Conservation (phyloP, 2,797 vertebrate genomes). For the Antennarius maculatus region DNA sequence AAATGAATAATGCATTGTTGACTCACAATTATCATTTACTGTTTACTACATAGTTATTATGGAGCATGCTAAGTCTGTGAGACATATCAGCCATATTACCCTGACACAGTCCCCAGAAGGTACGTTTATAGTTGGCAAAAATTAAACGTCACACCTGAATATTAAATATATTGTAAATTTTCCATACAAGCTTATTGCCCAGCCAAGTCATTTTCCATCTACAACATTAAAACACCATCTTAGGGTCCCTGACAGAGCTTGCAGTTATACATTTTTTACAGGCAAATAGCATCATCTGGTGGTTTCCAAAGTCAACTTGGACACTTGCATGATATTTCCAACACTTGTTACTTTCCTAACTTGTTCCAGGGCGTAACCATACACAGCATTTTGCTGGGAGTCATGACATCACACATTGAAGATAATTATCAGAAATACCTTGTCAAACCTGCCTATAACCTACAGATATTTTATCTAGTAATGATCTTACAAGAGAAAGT, state of each 20-base stretch:
- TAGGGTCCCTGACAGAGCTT: background rate
- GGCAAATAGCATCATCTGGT: slow-evolving; percentile 57
- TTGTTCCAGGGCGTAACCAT: background rate
- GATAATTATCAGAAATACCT: too few relatives aligned
- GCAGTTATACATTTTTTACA: background rate
- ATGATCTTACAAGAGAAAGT: too few relatives aligned
- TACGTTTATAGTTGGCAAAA: background rate
- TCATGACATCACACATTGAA: too few relatives aligned
- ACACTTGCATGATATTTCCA: background rate
- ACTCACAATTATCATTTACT: background rate
- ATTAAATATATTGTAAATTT: background rate
- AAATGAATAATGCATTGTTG: background rate
- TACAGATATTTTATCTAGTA: too few relatives aligned
- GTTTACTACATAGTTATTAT: background rate
- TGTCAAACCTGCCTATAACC: too few relatives aligned
- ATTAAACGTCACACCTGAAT: slow-evolving; percentile 3
- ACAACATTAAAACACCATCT: background rate
- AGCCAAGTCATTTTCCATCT: background rate
- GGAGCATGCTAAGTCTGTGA: background rate
- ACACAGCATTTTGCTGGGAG: background rate
- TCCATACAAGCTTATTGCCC: background rate
- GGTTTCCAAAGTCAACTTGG: slow-evolving; percentile 12
- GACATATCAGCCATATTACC: background rate
- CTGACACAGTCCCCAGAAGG: background rate
- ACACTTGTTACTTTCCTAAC: background rate